phyloP scores from a whole-genome alignment of 1,140 invertebrate genomes.

The Calephelis nemesis region DNA sequence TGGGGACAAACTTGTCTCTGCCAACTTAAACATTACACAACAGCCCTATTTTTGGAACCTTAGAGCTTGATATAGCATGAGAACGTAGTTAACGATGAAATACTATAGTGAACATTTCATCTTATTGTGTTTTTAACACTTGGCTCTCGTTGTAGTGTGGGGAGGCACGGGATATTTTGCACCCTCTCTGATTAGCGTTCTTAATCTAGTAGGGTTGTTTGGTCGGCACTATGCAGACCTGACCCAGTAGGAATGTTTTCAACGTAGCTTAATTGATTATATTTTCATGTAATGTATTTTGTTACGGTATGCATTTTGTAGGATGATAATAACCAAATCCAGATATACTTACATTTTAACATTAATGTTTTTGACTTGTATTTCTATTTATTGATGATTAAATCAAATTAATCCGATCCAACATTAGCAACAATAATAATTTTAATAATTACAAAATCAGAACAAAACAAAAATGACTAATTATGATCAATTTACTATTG shows the following conservation, averaged over 20 bases:
- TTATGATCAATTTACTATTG: too few species aligned
- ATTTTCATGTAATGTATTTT: background rate
- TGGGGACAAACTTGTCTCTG: conserved; percentile 38
- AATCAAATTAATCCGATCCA: background rate
- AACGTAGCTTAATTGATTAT: background rate
- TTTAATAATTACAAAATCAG: too few species aligned
- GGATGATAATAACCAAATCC: background rate
- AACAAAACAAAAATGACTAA: too few species aligned
- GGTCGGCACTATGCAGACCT: conserved; percentile 48
- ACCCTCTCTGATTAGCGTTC: conserved; percentile 75
- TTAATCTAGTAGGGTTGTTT: conserved; percentile 69
- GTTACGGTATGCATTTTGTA: too few species aligned
- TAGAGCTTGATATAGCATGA: conserved; percentile 31
- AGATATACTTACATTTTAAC: background rate
- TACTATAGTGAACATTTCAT: conserved; percentile 46
- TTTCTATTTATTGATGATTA: background rate
- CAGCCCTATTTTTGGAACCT: conserved; percentile 1
- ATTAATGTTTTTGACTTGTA: too few species aligned
- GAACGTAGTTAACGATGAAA: conserved; percentile 23
- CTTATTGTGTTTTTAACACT: conserved; percentile 76
- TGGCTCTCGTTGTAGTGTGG: conserved; percentile 45
- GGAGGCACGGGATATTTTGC: conserved; percentile 58
- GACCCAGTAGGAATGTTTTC: background rate
- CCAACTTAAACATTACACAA: background rate
- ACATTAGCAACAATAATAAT: too few species aligned